Conservation (phyloP, 2,797 vertebrate genomes). For the Strix occidentalis region DNA sequence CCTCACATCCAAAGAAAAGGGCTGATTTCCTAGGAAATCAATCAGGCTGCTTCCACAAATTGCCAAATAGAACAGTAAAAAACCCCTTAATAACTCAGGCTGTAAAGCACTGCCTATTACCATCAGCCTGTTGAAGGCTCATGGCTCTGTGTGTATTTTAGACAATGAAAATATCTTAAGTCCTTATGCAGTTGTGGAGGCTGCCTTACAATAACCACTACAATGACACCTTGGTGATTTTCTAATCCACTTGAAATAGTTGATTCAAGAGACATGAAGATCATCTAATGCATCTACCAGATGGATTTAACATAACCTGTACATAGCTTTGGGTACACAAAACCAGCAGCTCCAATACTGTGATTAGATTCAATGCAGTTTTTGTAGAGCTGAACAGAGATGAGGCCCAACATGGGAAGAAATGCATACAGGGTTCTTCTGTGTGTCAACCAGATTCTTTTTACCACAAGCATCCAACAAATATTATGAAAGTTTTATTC, state of each 20-base stretch:
- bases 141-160: background rate
- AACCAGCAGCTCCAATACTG: background rate
- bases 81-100: background rate
- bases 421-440: background rate
- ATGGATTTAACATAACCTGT: background rate
- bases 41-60: background rate
- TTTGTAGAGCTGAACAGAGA: background rate
- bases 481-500: background rate
- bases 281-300: background rate
- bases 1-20: background rate
- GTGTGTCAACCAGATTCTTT: background rate
- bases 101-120: background rate
- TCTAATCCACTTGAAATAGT: background rate
- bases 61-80: background rate
- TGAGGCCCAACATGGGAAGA: background rate
- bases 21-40: background rate
- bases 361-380: background rate
- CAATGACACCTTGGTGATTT: background rate
- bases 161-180: background rate
- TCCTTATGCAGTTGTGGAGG: background rate
- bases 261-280: background rate
- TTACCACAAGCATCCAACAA: background rate
- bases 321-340: background rate
- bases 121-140: background rate
- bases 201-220: background rate